Base-by-base conservation (phyloP, 2,797 vertebrate genomes). In the Alfaro cultratus region DNA sequence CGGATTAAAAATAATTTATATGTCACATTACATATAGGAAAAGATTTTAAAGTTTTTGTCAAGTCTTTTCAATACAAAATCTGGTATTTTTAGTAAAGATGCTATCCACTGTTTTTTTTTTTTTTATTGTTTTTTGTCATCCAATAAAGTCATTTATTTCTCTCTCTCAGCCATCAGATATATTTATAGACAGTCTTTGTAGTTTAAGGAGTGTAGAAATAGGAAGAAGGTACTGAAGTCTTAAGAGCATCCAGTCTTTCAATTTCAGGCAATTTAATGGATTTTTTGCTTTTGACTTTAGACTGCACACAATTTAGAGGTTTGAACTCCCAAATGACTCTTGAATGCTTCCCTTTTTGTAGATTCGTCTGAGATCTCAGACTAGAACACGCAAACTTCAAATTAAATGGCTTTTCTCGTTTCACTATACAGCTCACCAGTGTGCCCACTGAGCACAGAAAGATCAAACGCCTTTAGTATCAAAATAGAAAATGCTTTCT, bases 281-380 rank as follows among this genome's bases (percentile, higher is more conserved):
- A 53, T 57, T 12, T 74, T 75, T 47, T 57, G 51, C 26, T 41
- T 39, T 53, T 75, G 41, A 75, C 36, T 53, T 75, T n/a, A 57
- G 74, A 45, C 39, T 43, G 26, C 74, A 75, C 53, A 45, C 74
- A 75, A 75, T 55, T 31, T 55, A 43, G 74, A 75, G 53, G 74
- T 60, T 75, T 57, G 53, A 41, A 34, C 16, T 74, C 73, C 51
- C 73, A 74, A 55, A 74, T 41, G 49, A 15, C 51, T 45, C n/a
- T n/a, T 75, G 74, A 75, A 57, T 57, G 36, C 53, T 16, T 75
- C 53, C 11, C 74, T 43, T 43, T 75, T 75, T 75, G 16, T 43
- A 60, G 53, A 43, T 75, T 57, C 21, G 74, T 75, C 53, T 43
- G 51, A 41, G 53, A 41, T 57, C 73, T 41, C 51, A 57, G 41